Evolutionary conservation across 2,113 vertebrate species (phyloP), one percentile per base, ranked within the genome.

Genomic region (Eonycteris spelaea): DNA sequence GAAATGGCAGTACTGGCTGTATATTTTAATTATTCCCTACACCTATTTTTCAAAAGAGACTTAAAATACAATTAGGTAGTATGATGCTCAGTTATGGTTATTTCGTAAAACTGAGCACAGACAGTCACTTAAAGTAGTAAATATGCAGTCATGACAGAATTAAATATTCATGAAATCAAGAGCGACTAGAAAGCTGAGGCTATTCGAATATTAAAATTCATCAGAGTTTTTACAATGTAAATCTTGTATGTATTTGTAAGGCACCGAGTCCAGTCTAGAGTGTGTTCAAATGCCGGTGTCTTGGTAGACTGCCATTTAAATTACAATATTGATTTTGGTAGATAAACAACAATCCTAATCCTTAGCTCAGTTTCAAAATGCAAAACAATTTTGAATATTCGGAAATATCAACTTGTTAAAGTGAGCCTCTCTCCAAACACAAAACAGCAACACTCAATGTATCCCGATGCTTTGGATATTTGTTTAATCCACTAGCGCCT

Each of bases 121-220:
- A 88, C 74, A 94, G 83, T 91, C 96, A 90, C 96, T 97, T 82
- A 74, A 92, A 96, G 61, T 16, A 91, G 97, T 85, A 97, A 97
- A 96, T 91, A 97, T 55, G 91, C 96, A 98, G 97, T 97, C 92
- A 86, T 10, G 96, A 96, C 95, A 97, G 95, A 97, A 98, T 96
- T 93, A 98, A 97, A 98, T 96, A 98, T 98, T 98, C 95, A 98
- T 97, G 87, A 97, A 96, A 93, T 91, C 97, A 79, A 87, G 86
- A 88, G 86, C 48, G 40, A 97, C 57, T 57, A 21, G 97, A 97
- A 98, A 95, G 93, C 87, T 78, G 95, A 90, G 86, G 95, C 86
- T 92, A 90, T 53, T 68, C 95, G 70, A 84, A 87, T 95, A 97
- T 95, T 96, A 96, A 97, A 97, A 97, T 96, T 86, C 93, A 96